A percentile compares a stretch with the other conserved stretches of the same genome.
phyloP scores from a whole-genome alignment of 2,797 vertebrate species.

The Psittacula derbiana region DNA sequence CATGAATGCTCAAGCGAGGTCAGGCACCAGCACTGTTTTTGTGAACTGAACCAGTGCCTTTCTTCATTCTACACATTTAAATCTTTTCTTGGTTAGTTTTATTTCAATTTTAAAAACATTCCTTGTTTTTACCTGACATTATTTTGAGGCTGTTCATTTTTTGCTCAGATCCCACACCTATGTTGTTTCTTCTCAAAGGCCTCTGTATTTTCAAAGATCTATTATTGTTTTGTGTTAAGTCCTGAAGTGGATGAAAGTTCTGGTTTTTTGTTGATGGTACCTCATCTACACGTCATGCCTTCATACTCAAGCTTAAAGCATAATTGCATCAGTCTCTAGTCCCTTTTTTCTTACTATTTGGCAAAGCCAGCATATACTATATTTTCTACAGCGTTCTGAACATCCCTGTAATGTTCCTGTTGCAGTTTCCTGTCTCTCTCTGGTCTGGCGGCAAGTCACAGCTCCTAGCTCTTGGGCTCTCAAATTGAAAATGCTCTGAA shows the following conservation, averaged over 20 bases:
- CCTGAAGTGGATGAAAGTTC: background rate
- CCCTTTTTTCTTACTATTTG: background rate
- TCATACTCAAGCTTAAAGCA: background rate
- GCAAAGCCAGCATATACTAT: background rate
- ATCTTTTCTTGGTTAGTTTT: background rate
- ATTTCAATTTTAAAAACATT: background rate
- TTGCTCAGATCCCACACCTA: background rate
- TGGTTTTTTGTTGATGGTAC: background rate
- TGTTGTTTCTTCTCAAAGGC: background rate
- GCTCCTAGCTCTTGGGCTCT: background rate
- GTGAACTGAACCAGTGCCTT: background rate
- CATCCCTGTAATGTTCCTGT: fast-evolving
- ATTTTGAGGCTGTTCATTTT: background rate
- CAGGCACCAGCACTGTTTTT: background rate
- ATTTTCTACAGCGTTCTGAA: background rate
- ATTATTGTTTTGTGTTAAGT: background rate
- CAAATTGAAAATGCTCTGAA: background rate
- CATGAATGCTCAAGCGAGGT: background rate
- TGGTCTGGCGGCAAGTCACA: background rate
- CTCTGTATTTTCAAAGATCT: background rate
- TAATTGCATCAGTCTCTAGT: background rate
- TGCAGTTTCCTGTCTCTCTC: background rate
- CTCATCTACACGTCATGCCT: background rate
- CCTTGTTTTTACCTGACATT: background rate
- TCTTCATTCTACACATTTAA: background rate